Conservation (phyloP, 2,797 vertebrate genomes). For the Dermochelys coriacea region DNA sequence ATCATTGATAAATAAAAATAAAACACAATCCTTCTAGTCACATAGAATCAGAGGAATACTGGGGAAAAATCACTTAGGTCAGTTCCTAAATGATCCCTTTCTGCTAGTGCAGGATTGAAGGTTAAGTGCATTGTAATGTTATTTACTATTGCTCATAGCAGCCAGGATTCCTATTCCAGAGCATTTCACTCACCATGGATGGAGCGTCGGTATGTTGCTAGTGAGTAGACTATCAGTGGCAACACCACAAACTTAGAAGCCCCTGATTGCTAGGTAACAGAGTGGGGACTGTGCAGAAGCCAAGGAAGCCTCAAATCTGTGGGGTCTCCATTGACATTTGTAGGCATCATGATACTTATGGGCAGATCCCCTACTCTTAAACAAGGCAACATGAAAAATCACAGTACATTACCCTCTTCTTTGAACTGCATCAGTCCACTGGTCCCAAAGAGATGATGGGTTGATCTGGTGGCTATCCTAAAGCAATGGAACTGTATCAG, state of each 20-base stretch:
- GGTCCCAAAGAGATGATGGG: not conserved
- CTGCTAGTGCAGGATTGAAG: constrained; percentile 14
- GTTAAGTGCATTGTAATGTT: constrained; percentile 7
- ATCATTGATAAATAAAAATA: constrained; percentile 25
- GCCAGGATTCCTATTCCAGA: not conserved
- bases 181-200: not conserved
- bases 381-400: not conserved
- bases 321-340: not conserved
- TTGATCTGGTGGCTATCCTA: not conserved
- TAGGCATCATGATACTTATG: not conserved
- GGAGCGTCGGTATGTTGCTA: not conserved
- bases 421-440: not conserved
- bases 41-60: constrained; percentile 35
- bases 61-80: not conserved
- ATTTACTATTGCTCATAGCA: not conserved
- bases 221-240: not conserved
- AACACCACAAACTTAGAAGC: not conserved
- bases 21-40: constrained; percentile 9
- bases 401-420: not conserved
- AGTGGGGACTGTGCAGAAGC: not conserved
- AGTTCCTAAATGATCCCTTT: constrained; percentile 7
- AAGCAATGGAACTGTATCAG: not conserved
- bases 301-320: not conserved
- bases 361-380: not conserved
- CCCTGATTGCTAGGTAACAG: not conserved